Conservation (phyloP, 92 coral and sea anemone genomes). For the Virgularia gustaviana region DNA sequence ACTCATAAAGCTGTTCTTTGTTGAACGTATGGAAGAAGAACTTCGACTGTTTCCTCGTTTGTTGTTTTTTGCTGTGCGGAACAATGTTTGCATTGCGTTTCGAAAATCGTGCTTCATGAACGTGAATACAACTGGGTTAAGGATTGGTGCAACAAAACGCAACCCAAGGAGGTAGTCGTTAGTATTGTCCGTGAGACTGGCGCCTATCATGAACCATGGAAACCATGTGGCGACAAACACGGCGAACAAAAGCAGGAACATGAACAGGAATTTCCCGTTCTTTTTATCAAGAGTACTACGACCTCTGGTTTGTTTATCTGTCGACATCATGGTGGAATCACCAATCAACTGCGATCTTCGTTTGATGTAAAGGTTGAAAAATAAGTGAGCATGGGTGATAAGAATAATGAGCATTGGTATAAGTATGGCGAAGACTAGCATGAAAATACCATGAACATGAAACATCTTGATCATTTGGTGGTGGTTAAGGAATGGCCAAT, state of each 20-base stretch:
- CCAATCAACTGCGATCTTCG: not conserved
- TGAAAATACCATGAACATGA: not conserved
- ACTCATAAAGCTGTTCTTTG: too few relatives aligned
- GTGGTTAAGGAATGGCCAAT: not conserved
- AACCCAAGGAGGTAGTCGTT: not conserved
- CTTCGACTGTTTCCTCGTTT: not conserved
- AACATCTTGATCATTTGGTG: not conserved
- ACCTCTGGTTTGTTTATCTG: not conserved
- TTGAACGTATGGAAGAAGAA: not conserved
- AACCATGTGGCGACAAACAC: conserved; percentile 24
- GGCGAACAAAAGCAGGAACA: conserved; percentile 16
- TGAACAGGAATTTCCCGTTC: not conserved
- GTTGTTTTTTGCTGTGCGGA: not conserved
- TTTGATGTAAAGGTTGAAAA: not conserved
- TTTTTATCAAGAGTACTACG: not conserved
- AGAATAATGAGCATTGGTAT: conserved; percentile 1
- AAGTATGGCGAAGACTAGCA: conserved; percentile 11
- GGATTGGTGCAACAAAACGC: conserved; percentile 24
- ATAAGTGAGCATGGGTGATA: conserved; percentile 15
- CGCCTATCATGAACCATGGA: conserved; percentile 26
- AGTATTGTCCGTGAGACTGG: not conserved
- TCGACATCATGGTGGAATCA: not conserved
- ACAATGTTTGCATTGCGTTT: not conserved
- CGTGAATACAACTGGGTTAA: conserved; percentile 31
- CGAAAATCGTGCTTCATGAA: conserved; percentile 33